A percentile compares a stretch with the other conserved stretches of the same genome.
These are phyloP conservation scores for Diabrotica balteata DNA, from an alignment of 2,888 invertebrate species.

Conservation along the genomic window DNA sequence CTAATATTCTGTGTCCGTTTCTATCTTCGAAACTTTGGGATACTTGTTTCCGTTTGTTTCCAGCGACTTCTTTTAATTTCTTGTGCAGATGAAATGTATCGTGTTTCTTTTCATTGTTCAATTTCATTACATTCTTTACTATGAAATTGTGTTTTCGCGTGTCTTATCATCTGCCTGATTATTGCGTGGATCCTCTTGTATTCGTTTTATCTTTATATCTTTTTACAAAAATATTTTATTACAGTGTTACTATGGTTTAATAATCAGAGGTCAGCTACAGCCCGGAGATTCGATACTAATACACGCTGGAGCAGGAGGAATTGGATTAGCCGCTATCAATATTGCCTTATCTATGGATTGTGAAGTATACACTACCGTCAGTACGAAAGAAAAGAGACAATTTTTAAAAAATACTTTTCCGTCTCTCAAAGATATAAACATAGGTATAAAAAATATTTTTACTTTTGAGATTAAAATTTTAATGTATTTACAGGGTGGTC, in stretches of 20 bases:
- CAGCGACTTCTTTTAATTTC: too few species aligned
- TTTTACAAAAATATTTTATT: constrained; percentile 3
- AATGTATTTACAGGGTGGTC: background rate
- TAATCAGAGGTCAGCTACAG: constrained; percentile 38
- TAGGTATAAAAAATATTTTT: constrained; percentile 61
- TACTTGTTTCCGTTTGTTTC: too few species aligned
- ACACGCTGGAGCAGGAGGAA: constrained; percentile 72
- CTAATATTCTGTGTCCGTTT: too few species aligned
- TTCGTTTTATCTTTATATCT: too few species aligned
- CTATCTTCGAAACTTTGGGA: too few species aligned
- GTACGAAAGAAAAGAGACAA: constrained; percentile 81
- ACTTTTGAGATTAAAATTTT: background rate
- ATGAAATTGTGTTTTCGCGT: too few species aligned
- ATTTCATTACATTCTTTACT: too few species aligned
- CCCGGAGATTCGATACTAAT: constrained; percentile 44
- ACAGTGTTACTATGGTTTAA: constrained; percentile 45
- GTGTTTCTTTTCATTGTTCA: too few species aligned
- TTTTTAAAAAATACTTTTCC: constrained; percentile 87
- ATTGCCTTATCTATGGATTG: constrained; percentile 86
- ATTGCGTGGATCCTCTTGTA: too few species aligned
- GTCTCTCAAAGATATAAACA: constrained; percentile 73
- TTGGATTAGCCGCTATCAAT: constrained; percentile 92
- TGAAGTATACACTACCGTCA: constrained; percentile 87
- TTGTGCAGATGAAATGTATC: too few species aligned
- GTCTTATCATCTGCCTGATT: too few species aligned